Conservation (phyloP, 2,797 vertebrate genomes). For the Sebastes baramenuke region DNA sequence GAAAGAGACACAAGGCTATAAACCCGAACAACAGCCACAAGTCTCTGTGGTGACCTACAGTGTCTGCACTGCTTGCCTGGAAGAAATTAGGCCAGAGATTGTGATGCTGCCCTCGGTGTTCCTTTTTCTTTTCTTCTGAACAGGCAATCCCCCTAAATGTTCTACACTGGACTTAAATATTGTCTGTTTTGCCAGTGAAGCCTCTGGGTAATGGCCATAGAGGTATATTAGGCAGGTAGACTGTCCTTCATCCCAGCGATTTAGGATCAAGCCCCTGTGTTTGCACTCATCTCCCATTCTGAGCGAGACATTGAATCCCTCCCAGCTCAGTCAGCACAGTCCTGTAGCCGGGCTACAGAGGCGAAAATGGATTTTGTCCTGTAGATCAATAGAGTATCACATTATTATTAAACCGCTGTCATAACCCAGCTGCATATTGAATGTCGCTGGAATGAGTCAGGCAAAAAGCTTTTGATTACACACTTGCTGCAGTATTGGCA, state of each 20-base stretch:
- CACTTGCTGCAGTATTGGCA: slow-evolving; percentile 17
- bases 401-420: slow-evolving; percentile 58
- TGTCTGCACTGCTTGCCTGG: slow-evolving; percentile 28
- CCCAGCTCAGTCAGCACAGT: slow-evolving; percentile 53
- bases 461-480: slow-evolving; percentile 47
- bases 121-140: slow-evolving; percentile 27
- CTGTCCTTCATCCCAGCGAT: slow-evolving; percentile 23
- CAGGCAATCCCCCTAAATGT: neutral
- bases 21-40: slow-evolving; percentile 40
- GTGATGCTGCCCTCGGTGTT: slow-evolving; percentile 40
- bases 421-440: slow-evolving; percentile 53
- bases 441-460: slow-evolving; percentile 55
- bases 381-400: slow-evolving; percentile 65
- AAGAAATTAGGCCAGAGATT: slow-evolving; percentile 60
- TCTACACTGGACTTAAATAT: neutral
- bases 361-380: slow-evolving; percentile 60
- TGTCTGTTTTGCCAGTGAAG: neutral
- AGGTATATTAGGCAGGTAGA: neutral
- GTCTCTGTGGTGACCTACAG: slow-evolving; percentile 33
- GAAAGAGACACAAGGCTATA: slow-evolving; percentile 15
- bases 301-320: slow-evolving; percentile 45
- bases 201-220: neutral
- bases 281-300: slow-evolving; percentile 8
- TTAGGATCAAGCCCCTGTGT: slow-evolving; percentile 1
- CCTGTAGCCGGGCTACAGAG: slow-evolving; percentile 24